phyloP scores from a whole-genome alignment of 2,113 vertebrate genomes.

The Mormoops blainvillei region DNA sequence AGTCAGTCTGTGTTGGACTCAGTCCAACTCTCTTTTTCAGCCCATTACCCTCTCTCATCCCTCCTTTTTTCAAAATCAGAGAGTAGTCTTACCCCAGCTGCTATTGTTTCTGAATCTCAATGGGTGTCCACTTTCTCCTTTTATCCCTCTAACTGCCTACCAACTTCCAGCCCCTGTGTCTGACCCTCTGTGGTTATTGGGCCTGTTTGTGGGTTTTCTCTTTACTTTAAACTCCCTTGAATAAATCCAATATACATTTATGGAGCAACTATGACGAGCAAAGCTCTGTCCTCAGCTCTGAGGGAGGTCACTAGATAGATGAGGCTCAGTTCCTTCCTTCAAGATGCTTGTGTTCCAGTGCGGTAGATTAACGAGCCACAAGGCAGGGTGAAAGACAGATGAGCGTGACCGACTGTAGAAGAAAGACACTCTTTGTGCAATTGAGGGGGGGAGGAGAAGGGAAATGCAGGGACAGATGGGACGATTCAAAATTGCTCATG shows the following conservation, averaged over 20 bases:
- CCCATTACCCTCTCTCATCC: not conserved
- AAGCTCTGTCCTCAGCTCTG: not conserved
- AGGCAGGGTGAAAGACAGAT: not conserved
- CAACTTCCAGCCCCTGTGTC: not conserved
- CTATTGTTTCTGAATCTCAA: not conserved
- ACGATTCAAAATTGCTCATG: not conserved
- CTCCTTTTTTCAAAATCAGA: not conserved
- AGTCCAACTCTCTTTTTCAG: not conserved
- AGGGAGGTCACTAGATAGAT: not conserved
- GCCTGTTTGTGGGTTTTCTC: not conserved
- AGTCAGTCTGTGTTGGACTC: not conserved
- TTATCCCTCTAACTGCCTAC: not conserved
- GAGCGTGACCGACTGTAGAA: not conserved
- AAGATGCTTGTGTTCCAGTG: not conserved
- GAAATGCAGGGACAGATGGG: not conserved
- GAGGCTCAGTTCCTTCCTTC: not conserved
- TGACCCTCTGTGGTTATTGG: not conserved
- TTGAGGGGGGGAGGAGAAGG: rapidly evolving
- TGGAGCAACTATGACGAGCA: not conserved
- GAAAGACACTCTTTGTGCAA: not conserved
- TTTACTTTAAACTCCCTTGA: not conserved
- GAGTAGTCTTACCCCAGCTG: not conserved
- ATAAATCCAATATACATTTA: not conserved
- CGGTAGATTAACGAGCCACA: not conserved
- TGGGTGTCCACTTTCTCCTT: not conserved